phyloP scores from a whole-genome alignment of 2,113 vertebrate genomes.

The Python bivittatus region DNA sequence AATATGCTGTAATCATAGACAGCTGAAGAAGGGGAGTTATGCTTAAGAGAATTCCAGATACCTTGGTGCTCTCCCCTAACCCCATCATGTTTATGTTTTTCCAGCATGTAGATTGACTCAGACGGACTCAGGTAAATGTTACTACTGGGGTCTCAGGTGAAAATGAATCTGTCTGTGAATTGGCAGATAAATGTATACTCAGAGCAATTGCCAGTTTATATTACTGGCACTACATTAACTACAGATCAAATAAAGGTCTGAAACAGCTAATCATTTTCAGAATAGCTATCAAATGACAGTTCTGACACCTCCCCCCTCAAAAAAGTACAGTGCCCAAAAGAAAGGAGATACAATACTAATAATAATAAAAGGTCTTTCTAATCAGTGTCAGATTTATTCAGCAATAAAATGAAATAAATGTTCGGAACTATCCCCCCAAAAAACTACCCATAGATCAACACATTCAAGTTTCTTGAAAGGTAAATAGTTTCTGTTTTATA shows the following conservation, averaged over 20 bases:
- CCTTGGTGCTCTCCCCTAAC: conserved; percentile 53
- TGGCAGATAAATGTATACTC: conserved; percentile 64
- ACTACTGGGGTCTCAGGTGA: conserved; percentile 51
- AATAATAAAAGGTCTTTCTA: conserved; percentile 25
- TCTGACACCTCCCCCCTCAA: conserved; percentile 28
- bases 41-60: conserved; percentile 51
- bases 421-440: neutral
- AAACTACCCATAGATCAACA: neutral
- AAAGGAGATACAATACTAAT: neutral
- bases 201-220: conserved; percentile 48
- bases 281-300: conserved; percentile 46
- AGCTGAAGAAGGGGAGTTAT: conserved; percentile 21
- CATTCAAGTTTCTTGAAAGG: neutral
- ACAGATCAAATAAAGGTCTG: conserved; percentile 62
- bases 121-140: conserved; percentile 65
- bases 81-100: conserved; percentile 52
- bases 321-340: conserved; percentile 39
- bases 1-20: neutral
- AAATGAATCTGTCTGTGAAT: conserved; percentile 56
- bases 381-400: conserved; percentile 36
- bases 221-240: conserved; percentile 44
- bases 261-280: conserved; percentile 58
- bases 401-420: conserved; percentile 45
- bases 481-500: neutral
- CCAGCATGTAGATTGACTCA: conserved; percentile 67